Evolutionary conservation across 2,888 invertebrate genomes (phyloP).

Genomic region (Heliconius aoede): DNA sequence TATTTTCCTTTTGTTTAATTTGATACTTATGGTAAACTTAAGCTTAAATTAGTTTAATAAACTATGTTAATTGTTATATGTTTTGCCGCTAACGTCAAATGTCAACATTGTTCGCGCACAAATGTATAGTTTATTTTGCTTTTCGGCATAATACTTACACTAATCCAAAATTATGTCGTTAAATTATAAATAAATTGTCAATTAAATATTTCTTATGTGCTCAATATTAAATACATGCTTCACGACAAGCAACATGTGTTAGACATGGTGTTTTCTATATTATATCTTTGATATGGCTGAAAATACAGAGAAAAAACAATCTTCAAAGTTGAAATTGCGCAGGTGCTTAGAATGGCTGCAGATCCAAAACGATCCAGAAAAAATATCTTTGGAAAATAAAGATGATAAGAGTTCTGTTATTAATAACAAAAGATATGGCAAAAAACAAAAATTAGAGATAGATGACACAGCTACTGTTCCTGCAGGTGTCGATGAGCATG

Average conservation of each 20-base stretch:
- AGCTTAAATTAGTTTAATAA: not conserved
- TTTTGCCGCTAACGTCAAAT: conserved; percentile 15
- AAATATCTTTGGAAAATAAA: conserved; percentile 65
- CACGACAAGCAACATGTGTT: not conserved
- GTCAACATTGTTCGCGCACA: not conserved
- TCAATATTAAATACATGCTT: not conserved
- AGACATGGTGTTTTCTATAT: not conserved
- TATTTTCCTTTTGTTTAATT: not conserved
- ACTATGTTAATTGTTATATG: not conserved
- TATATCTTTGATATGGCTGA: conserved; percentile 25
- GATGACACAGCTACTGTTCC: conserved; percentile 74
- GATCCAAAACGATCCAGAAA: conserved; percentile 70
- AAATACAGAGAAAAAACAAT: conserved; percentile 9
- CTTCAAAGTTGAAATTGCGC: conserved; percentile 53
- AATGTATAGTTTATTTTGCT: not conserved
- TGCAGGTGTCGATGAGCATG: conserved; percentile 63
- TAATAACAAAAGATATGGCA: conserved; percentile 69
- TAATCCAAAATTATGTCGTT: no score
- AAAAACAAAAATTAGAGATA: conserved; percentile 67
- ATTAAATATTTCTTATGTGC: not conserved
- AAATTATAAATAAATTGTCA: not conserved
- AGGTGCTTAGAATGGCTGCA: conserved; percentile 75
- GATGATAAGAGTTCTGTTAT: conserved; percentile 76
- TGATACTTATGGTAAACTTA: not conserved
- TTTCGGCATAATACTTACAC: not conserved